A percentile compares a stretch with the other conserved stretches of the same genome.
Conservation (phyloP, 2,888 invertebrate genomes). For the Rugalucina vietnamica region DNA sequence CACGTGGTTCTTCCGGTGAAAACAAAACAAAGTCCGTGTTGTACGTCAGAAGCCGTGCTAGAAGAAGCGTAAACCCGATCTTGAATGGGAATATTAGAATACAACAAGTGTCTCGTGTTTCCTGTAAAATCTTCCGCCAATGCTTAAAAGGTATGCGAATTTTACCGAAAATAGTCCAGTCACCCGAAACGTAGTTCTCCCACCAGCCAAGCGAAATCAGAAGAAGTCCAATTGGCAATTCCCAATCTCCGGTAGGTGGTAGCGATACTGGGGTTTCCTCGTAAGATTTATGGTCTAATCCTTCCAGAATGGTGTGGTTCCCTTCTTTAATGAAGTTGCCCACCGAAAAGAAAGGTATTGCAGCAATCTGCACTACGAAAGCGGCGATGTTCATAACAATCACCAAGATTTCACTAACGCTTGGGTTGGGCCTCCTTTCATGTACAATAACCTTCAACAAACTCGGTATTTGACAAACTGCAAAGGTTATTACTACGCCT, state of each 20-base stretch:
- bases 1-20: conserved; percentile 52
- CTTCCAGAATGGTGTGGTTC: conserved; percentile 65
- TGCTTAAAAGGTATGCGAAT: conserved; percentile 72
- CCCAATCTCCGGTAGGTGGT: conserved; percentile 87
- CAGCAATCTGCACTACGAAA: conserved; percentile 71
- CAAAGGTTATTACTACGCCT: conserved; percentile 80
- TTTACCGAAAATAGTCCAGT: conserved; percentile 76
- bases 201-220: conserved; percentile 98
- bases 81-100: conserved; percentile 75
- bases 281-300: conserved; percentile 58
- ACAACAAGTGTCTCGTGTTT: conserved; percentile 73
- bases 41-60: conserved; percentile 70
- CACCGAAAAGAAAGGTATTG: conserved; percentile 66
- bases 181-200: conserved; percentile 94
- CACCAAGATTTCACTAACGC: conserved; percentile 66
- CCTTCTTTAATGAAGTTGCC: conserved; percentile 66
- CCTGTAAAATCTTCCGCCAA: conserved; percentile 74
- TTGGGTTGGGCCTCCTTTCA: conserved; percentile 66
- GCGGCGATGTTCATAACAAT: conserved; percentile 68
- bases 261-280: conserved; percentile 58
- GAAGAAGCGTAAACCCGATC: conserved; percentile 71
- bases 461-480: conserved; percentile 80
- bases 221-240: conserved; percentile 93
- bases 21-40: conserved; percentile 66
- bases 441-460: conserved; percentile 79